Evolutionary conservation across 2,113 vertebrate species (phyloP), one percentile per base, ranked within the genome.

Genomic region (Calyptommatus sinebrachiatus): DNA sequence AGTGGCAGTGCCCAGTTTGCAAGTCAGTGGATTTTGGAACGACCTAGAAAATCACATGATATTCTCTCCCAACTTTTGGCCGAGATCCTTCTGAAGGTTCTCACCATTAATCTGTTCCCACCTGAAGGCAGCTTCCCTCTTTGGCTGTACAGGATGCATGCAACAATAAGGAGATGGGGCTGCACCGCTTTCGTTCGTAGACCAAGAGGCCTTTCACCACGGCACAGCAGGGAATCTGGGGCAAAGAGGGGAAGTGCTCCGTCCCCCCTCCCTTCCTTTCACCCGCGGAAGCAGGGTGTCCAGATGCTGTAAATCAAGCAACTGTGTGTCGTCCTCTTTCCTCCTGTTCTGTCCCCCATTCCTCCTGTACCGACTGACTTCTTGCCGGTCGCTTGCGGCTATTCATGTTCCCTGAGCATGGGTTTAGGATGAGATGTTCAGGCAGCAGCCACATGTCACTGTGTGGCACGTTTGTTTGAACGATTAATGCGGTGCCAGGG

Each of bases 291-390:
- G 66, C 79, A 81, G 66, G n/a, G 73, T 70, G 45, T 70, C 79
- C 79, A 81, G 79, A 81, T 81, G 73, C 79, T 81, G 73, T 76
- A 81, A 76, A 81, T 81, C 79, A 81, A 81, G 66, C 22, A 81
- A 62, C 66, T 61, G 72, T 46, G 73, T 73, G 4, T 76, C 70
- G 66, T 62, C 46, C 20, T 61, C 61, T 57, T 22, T 46, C 46
- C 71, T 73, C 71, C 53, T 18, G 53, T n/a, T 12, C 60, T 62
- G 65, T 46, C 57, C 67, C 65, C 67, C 53, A 73, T 73, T 73
- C 68, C 75, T 72, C 74, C 74, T 35, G 60, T 74, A 71, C 53
- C 53, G 60, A 72, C 11, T 21, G 68, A 82, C 60, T 77, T 68
- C 68, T 46, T 70, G 73, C 62, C 45, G 41, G 73, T 31, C 61